phyloP scores from a whole-genome alignment of 2,888 invertebrate species.

The Hylaea fasciaria region DNA sequence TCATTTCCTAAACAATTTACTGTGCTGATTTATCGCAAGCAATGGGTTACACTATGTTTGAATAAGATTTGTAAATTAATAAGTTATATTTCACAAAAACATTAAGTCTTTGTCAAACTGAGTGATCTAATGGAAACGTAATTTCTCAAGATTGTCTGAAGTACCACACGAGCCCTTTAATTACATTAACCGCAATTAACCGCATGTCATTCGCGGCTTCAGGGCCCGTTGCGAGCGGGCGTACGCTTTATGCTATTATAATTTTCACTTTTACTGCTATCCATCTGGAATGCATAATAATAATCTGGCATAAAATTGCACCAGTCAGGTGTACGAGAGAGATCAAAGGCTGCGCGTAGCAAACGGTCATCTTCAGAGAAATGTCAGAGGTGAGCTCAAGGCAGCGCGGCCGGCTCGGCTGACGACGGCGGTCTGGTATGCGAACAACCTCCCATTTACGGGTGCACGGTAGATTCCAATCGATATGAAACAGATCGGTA shows the following conservation, averaged over 20 bases:
- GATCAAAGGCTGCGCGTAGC: conserved; percentile 73
- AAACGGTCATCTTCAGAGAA: conserved; percentile 73
- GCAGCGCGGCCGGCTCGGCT: conserved; percentile 38
- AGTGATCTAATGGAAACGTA: conserved; percentile 13
- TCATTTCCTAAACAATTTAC: conserved; percentile 14
- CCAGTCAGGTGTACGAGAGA: conserved; percentile 63
- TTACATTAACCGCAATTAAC: conserved; percentile 59
- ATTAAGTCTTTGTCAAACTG: too few relatives aligned
- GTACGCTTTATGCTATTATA: conserved; percentile 53
- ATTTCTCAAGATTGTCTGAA: conserved; percentile 26
- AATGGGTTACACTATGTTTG: background rate
- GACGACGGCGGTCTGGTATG: conserved; percentile 62
- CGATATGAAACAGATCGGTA: conserved; percentile 46
- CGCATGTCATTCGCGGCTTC: conserved; percentile 59
- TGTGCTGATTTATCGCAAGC: conserved; percentile 7
- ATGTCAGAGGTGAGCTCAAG: conserved; percentile 71
- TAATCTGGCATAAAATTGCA: conserved; percentile 75
- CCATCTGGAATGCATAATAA: conserved; percentile 62
- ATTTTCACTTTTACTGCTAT: conserved; percentile 68
- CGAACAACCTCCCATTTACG: conserved; percentile 56
- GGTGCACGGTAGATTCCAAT: conserved; percentile 47
- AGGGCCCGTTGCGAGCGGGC: conserved; percentile 46
- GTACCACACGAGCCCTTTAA: conserved; percentile 50
- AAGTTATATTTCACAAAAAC: too few relatives aligned
- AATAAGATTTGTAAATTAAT: background rate